These are phyloP conservation scores for Carcina quercana DNA, from an alignment of 2,888 invertebrate species.

Conservation along the genomic window DNA sequence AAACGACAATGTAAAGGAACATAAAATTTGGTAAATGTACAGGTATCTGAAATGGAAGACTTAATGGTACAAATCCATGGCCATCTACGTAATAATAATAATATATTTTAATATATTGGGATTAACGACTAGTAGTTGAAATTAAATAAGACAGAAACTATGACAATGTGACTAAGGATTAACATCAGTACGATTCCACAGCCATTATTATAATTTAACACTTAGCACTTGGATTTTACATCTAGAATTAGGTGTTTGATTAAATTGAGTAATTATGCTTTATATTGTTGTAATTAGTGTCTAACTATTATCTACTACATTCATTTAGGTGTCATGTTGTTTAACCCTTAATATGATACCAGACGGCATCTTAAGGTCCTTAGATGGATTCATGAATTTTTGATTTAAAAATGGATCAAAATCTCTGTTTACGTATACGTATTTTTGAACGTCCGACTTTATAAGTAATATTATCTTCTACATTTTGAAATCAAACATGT, in stretches of 20 bases:
- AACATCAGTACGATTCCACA: constrained; percentile 70
- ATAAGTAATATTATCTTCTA: constrained; percentile 7
- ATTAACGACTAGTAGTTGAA: constrained; percentile 32
- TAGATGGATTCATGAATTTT: constrained; percentile 13
- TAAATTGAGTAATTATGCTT: constrained; percentile 34
- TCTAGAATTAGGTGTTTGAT: constrained; percentile 42
- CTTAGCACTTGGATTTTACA: constrained; percentile 59
- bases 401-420: constrained; percentile 13
- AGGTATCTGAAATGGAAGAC: constrained; percentile 70
- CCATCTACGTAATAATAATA: constrained; percentile 40
- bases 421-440: constrained; percentile 41
- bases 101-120: constrained; percentile 37
- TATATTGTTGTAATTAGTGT: constrained; percentile 30
- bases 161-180: constrained; percentile 51
- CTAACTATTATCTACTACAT: constrained; percentile 25
- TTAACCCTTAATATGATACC: constrained; percentile 12
- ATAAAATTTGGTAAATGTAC: not conserved
- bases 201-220: constrained; percentile 63
- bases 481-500: constrained; percentile 16
- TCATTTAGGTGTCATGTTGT: constrained; percentile 23
- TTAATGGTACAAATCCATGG: constrained; percentile 61
- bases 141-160: constrained; percentile 39
- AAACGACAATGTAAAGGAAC: too few relatives aligned
- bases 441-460: constrained; percentile 32
- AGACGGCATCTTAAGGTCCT: constrained; percentile 9